These are phyloP conservation scores for Gortyna flavago DNA, from an alignment of 2,888 invertebrate genomes.

Conservation along the genomic window DNA sequence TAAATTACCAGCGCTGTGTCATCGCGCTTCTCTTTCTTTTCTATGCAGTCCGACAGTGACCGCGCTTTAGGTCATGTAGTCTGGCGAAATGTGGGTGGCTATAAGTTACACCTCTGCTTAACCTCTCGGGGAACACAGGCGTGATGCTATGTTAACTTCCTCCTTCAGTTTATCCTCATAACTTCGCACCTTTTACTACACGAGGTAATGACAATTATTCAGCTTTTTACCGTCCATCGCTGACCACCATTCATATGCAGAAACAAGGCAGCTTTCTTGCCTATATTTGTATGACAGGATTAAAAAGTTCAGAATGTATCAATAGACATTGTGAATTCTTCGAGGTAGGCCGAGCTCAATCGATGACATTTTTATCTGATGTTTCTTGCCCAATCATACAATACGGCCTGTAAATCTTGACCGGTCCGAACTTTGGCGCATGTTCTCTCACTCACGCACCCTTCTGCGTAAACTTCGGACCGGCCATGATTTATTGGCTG, in stretches of 20 bases:
- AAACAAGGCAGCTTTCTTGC: background rate
- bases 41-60: too few relatives aligned
- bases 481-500: too few relatives aligned
- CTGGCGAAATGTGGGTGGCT: too few relatives aligned
- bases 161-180: background rate
- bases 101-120: background rate
- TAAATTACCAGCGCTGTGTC: too few relatives aligned
- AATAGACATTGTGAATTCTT: conserved; percentile 25
- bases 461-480: background rate
- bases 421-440: background rate
- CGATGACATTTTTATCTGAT: conserved; percentile 7
- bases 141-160: background rate
- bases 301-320: conserved; percentile 47
- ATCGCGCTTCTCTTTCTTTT: too few relatives aligned
- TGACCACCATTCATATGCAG: background rate
- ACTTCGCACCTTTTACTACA: conserved; percentile 4
- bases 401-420: background rate
- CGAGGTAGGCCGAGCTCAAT: background rate
- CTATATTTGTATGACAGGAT: conserved; percentile 16
- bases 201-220: background rate
- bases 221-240: background rate
- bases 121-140: background rate
- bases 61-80: too few relatives aligned
- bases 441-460: background rate
- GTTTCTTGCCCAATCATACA: conserved; percentile 3